Evolutionary conservation across 2,888 invertebrate species (phyloP).

Genomic region (Aspidiotus rigidus): DNA sequence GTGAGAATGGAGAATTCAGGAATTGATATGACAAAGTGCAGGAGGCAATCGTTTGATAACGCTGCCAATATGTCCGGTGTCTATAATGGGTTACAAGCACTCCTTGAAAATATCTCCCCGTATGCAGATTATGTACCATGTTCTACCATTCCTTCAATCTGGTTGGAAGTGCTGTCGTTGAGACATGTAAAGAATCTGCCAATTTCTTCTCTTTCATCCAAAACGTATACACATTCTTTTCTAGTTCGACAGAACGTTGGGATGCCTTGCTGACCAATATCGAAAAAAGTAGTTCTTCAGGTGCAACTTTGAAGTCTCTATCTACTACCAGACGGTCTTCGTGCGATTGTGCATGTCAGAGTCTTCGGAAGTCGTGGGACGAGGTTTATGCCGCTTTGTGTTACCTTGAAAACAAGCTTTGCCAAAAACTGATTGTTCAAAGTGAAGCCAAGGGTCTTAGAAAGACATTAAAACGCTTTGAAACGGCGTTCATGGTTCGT

Average conservation of each 20-base stretch:
- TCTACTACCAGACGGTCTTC: neutral
- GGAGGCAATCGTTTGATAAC: neutral
- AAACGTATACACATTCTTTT: neutral
- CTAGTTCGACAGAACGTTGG: neutral
- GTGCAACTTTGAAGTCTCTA: neutral
- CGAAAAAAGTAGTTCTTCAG: neutral
- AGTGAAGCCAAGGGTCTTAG: neutral
- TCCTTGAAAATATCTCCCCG: neutral
- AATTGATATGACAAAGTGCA: neutral
- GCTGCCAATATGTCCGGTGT: neutral
- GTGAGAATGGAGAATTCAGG: neutral
- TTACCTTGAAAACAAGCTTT: neutral
- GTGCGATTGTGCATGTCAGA: neutral
- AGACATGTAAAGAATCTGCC: neutral
- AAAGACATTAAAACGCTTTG: neutral
- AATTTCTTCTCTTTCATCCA: neutral
- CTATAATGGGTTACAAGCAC: neutral
- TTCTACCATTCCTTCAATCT: neutral
- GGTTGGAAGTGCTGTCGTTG: neutral
- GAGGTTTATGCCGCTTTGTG: neutral
- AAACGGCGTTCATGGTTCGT: neutral
- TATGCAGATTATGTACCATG: neutral
- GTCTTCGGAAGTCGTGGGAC: neutral
- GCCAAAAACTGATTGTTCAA: neutral
- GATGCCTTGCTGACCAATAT: neutral